Evolutionary conservation across 2,797 vertebrate genomes (phyloP).

Genomic region (Synaphobranchus kaupii): DNA sequence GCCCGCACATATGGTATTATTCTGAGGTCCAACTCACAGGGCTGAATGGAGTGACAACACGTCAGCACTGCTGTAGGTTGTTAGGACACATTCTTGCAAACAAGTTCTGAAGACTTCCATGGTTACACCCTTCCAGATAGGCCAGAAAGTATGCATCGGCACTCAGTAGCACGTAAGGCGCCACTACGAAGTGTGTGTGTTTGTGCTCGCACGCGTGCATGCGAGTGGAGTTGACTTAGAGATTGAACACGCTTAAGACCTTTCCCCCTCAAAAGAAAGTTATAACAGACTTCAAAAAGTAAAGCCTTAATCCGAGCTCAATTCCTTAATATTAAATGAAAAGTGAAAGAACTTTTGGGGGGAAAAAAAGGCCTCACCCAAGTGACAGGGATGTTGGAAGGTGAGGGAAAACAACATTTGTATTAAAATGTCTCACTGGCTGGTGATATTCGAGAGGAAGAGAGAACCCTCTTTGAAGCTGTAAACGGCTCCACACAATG

Average conservation of each 20-base stretch:
- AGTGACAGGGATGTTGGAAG: background rate
- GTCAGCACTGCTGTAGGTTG: background rate
- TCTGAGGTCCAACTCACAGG: background rate
- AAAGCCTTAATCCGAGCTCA: background rate
- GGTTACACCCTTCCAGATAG: background rate
- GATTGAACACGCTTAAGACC: background rate
- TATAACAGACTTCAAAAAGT: background rate
- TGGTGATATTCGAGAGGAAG: background rate
- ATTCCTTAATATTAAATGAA: background rate
- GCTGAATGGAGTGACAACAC: background rate
- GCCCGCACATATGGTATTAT: background rate
- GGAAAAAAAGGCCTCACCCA: background rate
- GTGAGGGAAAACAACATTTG: background rate
- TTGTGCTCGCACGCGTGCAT: background rate
- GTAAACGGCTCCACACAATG: background rate
- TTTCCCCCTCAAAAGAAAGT: background rate
- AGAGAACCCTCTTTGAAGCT: background rate
- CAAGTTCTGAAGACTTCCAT: background rate
- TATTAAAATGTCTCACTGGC: background rate
- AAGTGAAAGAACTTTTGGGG: background rate
- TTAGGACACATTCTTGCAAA: background rate
- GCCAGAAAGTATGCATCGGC: background rate
- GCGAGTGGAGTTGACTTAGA: background rate
- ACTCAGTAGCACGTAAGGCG: background rate
- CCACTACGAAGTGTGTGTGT: background rate